A percentile compares a stretch with the other conserved stretches of the same genome.
These are phyloP conservation scores for Allophyes oxyacanthae DNA, from an alignment of 2,888 invertebrate genomes.

Conservation along the genomic window DNA sequence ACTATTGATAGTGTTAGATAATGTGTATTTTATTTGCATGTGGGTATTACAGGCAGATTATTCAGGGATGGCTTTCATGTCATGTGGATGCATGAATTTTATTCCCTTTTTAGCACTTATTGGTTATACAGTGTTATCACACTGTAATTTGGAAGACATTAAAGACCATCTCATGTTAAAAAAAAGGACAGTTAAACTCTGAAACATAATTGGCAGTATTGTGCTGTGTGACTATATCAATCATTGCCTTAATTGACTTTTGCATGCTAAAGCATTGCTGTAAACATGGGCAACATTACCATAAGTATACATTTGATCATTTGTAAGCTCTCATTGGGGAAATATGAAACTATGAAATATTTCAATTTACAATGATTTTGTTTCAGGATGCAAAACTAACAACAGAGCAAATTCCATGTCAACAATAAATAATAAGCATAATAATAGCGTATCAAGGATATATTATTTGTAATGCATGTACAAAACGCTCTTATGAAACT, in stretches of 20 bases:
- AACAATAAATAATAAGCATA: conserved; percentile 51
- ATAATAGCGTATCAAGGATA: conserved; percentile 45
- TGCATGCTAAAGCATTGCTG: conserved; percentile 35
- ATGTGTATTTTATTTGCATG: too few species aligned
- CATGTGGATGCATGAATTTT: too few species aligned
- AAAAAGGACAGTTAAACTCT: too few species aligned
- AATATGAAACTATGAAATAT: conserved; percentile 23
- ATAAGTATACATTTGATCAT: conserved; percentile 2
- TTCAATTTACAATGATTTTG: conserved; percentile 60
- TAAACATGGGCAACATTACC: conserved; percentile 9
- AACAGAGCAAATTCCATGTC: conserved; percentile 83
- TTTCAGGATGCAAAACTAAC: conserved; percentile 73
- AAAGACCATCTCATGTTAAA: too few species aligned
- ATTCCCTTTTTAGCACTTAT: too few species aligned
- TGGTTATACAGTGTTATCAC: too few species aligned
- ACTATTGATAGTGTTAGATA: too few species aligned
- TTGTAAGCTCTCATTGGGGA: conserved; percentile 8
- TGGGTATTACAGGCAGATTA: too few species aligned
- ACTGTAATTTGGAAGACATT: too few species aligned
- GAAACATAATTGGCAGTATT: too few species aligned
- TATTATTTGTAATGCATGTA: conserved; percentile 64
- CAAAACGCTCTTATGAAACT: conserved; percentile 50
- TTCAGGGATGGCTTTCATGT: too few species aligned
- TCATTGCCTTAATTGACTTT: conserved; percentile 9
- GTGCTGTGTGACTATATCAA: too few species aligned